A percentile compares a stretch with the other conserved stretches of the same genome.
Evolutionary conservation across 2,888 invertebrate species (phyloP).

Genomic region (Tolmerus cingulatus): DNA sequence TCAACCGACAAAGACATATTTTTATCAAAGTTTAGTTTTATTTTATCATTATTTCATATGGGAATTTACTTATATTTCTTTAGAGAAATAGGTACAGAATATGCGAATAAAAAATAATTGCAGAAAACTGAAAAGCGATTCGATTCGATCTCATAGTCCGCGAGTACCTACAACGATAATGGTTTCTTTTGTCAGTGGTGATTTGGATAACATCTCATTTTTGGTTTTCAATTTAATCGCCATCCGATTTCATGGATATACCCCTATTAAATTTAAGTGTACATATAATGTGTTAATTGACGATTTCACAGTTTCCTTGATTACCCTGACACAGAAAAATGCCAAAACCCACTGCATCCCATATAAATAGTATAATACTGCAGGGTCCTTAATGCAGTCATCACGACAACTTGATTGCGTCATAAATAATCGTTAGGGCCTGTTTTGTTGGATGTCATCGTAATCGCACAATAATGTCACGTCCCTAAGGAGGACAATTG

Average conservation of each 20-base stretch:
- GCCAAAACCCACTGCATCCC: neutral
- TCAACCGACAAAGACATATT: too few species aligned
- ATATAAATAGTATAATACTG: neutral
- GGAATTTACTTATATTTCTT: too few species aligned
- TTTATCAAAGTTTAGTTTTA: too few species aligned
- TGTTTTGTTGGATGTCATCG: slow-evolving; percentile 44
- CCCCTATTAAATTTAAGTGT: neutral
- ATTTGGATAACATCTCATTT: neutral
- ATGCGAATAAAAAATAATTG: too few species aligned
- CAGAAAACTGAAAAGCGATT: too few species aligned
- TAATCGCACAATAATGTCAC: slow-evolving; percentile 45
- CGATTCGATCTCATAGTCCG: too few species aligned
- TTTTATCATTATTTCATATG: too few species aligned
- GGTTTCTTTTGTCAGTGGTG: too few species aligned
- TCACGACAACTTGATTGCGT: neutral
- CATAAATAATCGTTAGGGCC: slow-evolving; percentile 45
- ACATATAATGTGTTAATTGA: neutral
- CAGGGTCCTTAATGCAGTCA: neutral
- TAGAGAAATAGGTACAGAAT: too few species aligned
- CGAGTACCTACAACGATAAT: too few species aligned
- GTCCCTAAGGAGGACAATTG: slow-evolving; percentile 39
- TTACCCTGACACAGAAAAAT: neutral
- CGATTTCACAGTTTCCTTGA: neutral
- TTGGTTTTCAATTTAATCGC: neutral
- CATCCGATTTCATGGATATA: neutral